These are phyloP conservation scores for Plutomurus gul DNA, from an alignment of 1,140 invertebrate genomes.

Conservation along the genomic window DNA sequence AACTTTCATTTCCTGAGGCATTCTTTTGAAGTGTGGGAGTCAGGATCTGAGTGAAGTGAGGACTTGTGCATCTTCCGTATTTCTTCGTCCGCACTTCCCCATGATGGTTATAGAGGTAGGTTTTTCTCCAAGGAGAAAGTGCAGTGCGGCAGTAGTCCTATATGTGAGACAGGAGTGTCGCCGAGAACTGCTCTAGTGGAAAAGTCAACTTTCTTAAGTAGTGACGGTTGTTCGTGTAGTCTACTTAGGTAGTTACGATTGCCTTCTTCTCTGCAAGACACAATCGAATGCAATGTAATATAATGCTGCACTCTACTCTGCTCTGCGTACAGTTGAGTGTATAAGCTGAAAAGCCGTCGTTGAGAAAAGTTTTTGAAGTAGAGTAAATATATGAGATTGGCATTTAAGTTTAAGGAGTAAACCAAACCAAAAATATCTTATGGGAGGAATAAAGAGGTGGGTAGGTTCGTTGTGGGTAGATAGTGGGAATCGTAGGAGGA, in stretches of 20 bases:
- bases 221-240: background rate
- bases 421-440: conserved; percentile 24
- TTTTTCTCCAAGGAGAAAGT: background rate
- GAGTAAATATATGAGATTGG: conserved; percentile 29
- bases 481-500: background rate
- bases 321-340: background rate
- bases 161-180: background rate
- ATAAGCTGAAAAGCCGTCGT: conserved; percentile 22
- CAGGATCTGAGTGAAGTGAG: background rate
- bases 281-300: conserved; percentile 22
- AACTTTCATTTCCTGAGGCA: conserved; percentile 42
- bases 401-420: conserved; percentile 15
- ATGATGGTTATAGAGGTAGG: background rate
- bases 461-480: background rate
- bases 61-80: background rate
- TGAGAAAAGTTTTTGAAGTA: conserved; percentile 19
- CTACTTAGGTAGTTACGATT: conserved; percentile 4
- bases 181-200: background rate
- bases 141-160: background rate
- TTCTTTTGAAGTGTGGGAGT: conserved; percentile 28
- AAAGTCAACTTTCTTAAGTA: conserved; percentile 13
- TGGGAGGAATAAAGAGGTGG: background rate
- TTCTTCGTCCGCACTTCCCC: background rate
- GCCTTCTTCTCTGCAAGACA: background rate
- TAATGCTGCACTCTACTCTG: background rate